Evolutionary conservation across 2,797 vertebrate species (phyloP).

Genomic region (Pangasius mekongensis): DNA sequence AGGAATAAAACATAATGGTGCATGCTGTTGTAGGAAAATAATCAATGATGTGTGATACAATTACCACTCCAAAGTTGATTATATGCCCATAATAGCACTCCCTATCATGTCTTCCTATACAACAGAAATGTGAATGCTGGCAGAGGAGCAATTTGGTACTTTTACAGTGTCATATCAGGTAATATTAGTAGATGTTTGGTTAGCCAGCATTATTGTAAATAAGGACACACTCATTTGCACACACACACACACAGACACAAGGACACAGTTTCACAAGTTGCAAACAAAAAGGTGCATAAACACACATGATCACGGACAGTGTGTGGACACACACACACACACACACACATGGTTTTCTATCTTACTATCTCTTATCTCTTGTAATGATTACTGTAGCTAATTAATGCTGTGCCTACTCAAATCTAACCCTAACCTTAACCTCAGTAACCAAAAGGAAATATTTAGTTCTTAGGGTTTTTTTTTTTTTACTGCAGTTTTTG

Average conservation of each 20-base stretch:
- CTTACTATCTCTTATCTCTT: neutral
- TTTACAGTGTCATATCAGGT: neutral
- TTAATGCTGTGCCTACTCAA: neutral
- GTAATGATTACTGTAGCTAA: neutral
- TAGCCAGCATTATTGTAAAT: neutral
- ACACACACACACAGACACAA: neutral
- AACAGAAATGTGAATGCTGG: neutral
- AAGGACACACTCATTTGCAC: neutral
- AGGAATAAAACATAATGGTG: neutral
- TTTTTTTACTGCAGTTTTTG: no score
- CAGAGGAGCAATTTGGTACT: neutral
- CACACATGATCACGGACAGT: no score
- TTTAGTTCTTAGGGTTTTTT: no score
- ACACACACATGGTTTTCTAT: neutral
- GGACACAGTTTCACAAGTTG: no score
- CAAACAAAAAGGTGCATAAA: no score
- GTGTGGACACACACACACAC: no score
- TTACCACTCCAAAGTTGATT: neutral
- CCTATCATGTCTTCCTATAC: neutral
- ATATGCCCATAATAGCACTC: neutral
- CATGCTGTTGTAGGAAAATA: neutral
- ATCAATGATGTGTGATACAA: neutral
- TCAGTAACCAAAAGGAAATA: neutral
- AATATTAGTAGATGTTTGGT: neutral
- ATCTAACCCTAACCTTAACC: neutral